Evolutionary conservation across 2,888 invertebrate species (phyloP).

Genomic region (Gandaritis pyraliata): DNA sequence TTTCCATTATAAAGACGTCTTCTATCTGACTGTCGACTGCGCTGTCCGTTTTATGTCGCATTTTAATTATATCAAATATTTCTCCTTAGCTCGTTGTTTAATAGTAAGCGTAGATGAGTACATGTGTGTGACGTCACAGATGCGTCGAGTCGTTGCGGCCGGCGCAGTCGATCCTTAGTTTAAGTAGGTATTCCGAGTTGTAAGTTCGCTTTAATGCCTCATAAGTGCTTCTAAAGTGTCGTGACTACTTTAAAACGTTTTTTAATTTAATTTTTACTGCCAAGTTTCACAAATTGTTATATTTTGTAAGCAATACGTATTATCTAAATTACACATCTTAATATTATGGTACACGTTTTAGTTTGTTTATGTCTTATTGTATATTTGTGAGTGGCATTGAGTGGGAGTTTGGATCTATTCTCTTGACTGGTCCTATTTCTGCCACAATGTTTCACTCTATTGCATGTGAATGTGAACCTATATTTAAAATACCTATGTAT

Average conservation of each 20-base stretch:
- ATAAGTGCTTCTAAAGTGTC: constrained; percentile 77
- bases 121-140: constrained; percentile 39
- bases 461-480: constrained; percentile 72
- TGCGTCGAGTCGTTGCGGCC: constrained; percentile 18
- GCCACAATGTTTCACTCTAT: constrained; percentile 61
- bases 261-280: constrained; percentile 72
- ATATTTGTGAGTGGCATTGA: constrained; percentile 56
- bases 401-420: constrained; percentile 20
- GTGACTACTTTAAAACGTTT: constrained; percentile 67
- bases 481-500: constrained; percentile 68
- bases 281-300: constrained; percentile 78
- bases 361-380: constrained; percentile 70
- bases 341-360: constrained; percentile 73
- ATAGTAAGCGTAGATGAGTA: constrained; percentile 52
- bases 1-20: constrained; percentile 76
- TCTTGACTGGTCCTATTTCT: constrained; percentile 40
- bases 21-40: constrained; percentile 56
- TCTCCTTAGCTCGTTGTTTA: constrained; percentile 65
- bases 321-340: constrained; percentile 68
- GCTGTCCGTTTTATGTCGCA: constrained; percentile 60
- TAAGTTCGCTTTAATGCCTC: constrained; percentile 80
- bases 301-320: constrained; percentile 65
- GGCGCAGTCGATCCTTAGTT: constrained; percentile 51
- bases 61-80: constrained; percentile 68
- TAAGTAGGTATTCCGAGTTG: constrained; percentile 59